Evolutionary conservation across 2,113 vertebrate genomes (phyloP).

Genomic region (Brachirus orientalis): DNA sequence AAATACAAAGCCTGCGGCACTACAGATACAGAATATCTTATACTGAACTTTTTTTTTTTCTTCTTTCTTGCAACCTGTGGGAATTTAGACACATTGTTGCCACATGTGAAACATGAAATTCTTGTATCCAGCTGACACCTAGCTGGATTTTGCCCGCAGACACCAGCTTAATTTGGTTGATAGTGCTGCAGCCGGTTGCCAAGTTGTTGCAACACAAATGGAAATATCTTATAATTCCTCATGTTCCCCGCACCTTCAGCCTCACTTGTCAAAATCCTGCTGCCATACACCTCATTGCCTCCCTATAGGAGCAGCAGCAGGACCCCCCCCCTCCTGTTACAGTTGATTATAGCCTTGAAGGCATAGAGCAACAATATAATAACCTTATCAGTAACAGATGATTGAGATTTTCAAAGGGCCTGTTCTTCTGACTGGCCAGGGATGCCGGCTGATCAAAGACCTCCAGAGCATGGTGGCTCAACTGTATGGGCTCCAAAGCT

Average conservation of each 20-base stretch:
- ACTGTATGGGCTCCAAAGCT: conserved; percentile 25
- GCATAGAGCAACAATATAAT: conserved; percentile 76
- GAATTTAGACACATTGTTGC: conserved; percentile 28
- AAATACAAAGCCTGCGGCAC: conserved; percentile 25
- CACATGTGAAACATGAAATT: conserved; percentile 21
- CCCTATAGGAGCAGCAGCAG: conserved; percentile 60
- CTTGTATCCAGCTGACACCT: conserved; percentile 24
- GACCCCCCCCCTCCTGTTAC: conserved; percentile 66
- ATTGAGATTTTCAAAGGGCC: conserved; percentile 80
- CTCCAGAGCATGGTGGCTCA: conserved; percentile 59
- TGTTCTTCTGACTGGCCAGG: conserved; percentile 63
- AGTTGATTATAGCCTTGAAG: conserved; percentile 76
- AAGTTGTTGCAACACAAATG: conserved; percentile 39
- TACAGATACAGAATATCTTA: background rate
- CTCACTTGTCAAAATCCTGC: conserved; percentile 27
- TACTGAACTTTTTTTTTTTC: conserved; percentile 22
- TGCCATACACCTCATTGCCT: conserved; percentile 62
- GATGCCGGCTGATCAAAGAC: conserved; percentile 77
- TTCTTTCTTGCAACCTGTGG: background rate
- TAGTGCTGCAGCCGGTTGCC: background rate
- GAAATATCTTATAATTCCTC: conserved; percentile 60
- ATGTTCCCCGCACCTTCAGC: conserved; percentile 24
- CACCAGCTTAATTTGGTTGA: conserved; percentile 14
- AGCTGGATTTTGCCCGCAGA: conserved; percentile 38
- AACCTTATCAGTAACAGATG: conserved; percentile 77